Percentiles rank a stretch among this genome's conserved stretches.
phyloP scores from a whole-genome alignment of 2,888 invertebrate species.

The Caenorhabditis macrosperma region DNA sequence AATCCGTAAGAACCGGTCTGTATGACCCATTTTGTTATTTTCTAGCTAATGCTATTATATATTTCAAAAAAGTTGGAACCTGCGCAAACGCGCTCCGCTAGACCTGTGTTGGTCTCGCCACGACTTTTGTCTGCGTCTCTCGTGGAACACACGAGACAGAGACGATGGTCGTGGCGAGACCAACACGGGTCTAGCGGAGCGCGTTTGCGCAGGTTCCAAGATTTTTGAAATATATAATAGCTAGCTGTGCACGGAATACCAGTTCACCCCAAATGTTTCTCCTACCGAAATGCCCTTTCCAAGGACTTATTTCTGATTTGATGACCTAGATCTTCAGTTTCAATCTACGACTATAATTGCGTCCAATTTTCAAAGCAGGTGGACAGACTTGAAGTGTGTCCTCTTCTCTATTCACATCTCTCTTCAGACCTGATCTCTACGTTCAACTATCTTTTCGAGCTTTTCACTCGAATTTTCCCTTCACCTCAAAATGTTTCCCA shows the following conservation, averaged over 20 bases:
- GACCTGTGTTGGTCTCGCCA: too few relatives aligned
- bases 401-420: slow-evolving; percentile 19
- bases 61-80: too few relatives aligned
- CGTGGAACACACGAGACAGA: too few relatives aligned
- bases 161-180: too few relatives aligned
- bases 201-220: too few relatives aligned
- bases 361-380: slow-evolving; percentile 40
- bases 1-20: slow-evolving; percentile 34
- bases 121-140: too few relatives aligned
- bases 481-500: slow-evolving; percentile 9
- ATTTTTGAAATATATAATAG: too few relatives aligned
- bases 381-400: slow-evolving; percentile 37
- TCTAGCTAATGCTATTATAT: slow-evolving; percentile 34
- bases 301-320: slow-evolving; percentile 26
- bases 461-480: slow-evolving; percentile 32
- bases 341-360: slow-evolving; percentile 43
- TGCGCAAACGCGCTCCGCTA: too few relatives aligned
- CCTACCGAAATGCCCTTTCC: slow-evolving; percentile 22
- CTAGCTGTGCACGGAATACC: slow-evolving; percentile 26
- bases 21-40: slow-evolving; percentile 48
- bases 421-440: slow-evolving; percentile 3
- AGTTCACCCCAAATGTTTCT: background rate
- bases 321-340: slow-evolving; percentile 49
- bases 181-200: too few relatives aligned
- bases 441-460: background rate